Conservation (phyloP, 1,140 invertebrate genomes). For the Daktulosphaira vitifoliae region DNA sequence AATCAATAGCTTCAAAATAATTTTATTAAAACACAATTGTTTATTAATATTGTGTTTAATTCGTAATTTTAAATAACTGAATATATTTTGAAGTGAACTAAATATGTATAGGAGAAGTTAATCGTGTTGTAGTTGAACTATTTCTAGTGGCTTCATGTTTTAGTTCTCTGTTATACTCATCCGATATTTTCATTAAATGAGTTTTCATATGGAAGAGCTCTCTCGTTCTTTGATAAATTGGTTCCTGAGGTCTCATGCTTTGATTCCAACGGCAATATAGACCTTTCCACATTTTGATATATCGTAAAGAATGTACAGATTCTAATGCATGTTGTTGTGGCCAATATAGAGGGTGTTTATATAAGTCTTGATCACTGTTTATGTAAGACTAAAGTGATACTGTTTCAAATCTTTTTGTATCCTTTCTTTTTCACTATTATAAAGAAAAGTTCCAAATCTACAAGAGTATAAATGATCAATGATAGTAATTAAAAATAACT, state of each 20-base stretch:
- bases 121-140: constrained; percentile 18
- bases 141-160: constrained; percentile 29
- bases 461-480: constrained; percentile 96
- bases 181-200: constrained; percentile 65
- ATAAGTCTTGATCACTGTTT: constrained; percentile 77
- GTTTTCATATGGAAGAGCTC: constrained; percentile 75
- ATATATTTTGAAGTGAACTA: not conserved
- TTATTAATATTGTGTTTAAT: no score
- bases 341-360: constrained; percentile 84
- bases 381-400: constrained; percentile 94
- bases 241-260: constrained; percentile 85
- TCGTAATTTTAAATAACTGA: no score
- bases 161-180: constrained; percentile 45
- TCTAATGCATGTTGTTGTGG: constrained; percentile 59
- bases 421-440: constrained; percentile 75
- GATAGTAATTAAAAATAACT: constrained; percentile 89
- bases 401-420: constrained; percentile 72
- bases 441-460: constrained; percentile 96
- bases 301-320: constrained; percentile 72
- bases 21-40: no score
- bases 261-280: constrained; percentile 98
- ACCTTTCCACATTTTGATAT: constrained; percentile 88
- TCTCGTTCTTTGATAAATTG: constrained; percentile 72
- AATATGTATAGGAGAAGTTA: constrained; percentile 34
- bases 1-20: no score